A percentile compares a stretch with the other conserved stretches of the same genome.
Evolutionary conservation across 2,888 invertebrate species (phyloP).

Genomic region (Fabriciana adippe): DNA sequence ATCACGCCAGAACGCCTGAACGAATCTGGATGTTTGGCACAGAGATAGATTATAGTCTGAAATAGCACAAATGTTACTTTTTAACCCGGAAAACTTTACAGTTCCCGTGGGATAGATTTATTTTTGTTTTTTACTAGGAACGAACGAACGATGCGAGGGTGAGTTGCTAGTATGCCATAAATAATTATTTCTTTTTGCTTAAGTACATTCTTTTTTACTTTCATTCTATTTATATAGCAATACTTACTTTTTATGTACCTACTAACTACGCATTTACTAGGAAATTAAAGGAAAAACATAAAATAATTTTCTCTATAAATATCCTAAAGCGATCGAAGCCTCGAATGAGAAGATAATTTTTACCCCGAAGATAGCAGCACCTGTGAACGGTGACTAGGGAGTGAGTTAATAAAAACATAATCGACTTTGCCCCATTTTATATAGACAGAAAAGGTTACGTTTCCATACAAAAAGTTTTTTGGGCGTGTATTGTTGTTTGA

Average conservation of each 20-base stretch:
- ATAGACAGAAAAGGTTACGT: background rate
- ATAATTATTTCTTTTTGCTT: too few relatives aligned
- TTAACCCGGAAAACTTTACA: too few relatives aligned
- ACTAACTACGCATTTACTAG: background rate
- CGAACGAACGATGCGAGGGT: too few relatives aligned
- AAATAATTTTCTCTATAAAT: constrained; percentile 12
- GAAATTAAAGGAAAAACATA: constrained; percentile 13
- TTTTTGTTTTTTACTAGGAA: too few relatives aligned
- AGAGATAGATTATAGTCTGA: too few relatives aligned
- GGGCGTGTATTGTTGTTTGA: background rate
- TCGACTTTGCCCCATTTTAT: constrained; percentile 15
- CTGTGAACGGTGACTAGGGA: constrained; percentile 9
- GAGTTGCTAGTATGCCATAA: too few relatives aligned
- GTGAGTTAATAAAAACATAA: constrained; percentile 23
- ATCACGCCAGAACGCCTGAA: too few relatives aligned
- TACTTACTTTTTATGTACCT: background rate
- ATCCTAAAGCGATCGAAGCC: constrained; percentile 15
- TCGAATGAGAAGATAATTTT: constrained; percentile 14
- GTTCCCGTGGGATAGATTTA: too few relatives aligned
- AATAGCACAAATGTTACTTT: too few relatives aligned
- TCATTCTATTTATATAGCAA: background rate
- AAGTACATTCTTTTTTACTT: too few relatives aligned
- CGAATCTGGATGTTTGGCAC: too few relatives aligned
- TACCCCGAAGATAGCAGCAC: constrained; percentile 20
- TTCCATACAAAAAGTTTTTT: background rate